phyloP scores from a whole-genome alignment of 1,140 invertebrate species.

The Dreissena polymorpha region DNA sequence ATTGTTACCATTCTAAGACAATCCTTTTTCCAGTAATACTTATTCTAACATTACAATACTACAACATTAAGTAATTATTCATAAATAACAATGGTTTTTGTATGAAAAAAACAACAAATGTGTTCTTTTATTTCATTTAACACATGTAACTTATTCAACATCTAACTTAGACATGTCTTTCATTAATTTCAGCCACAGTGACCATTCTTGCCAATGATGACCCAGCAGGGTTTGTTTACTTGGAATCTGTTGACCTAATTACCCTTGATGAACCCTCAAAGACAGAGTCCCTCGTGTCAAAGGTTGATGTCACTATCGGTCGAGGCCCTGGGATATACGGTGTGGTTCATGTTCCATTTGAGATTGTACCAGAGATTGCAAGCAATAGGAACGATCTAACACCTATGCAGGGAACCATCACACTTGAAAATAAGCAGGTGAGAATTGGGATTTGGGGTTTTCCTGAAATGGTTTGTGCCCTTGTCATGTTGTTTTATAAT shows the following conservation, averaged over 20 bases:
- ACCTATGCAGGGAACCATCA: conserved; percentile 64
- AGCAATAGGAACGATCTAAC: conserved; percentile 65
- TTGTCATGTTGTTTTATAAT: no score
- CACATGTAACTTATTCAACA: no score
- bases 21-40: no score
- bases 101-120: no score
- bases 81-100: neutral
- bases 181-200: conserved; percentile 71
- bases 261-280: conserved; percentile 64
- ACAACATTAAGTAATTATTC: no score
- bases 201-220: conserved; percentile 76
- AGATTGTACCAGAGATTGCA: conserved; percentile 60
- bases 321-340: conserved; percentile 75
- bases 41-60: no score
- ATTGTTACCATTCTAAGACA: no score
- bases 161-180: conserved; percentile 8
- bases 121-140: no score
- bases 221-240: conserved; percentile 71
- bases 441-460: no score
- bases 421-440: conserved; percentile 74
- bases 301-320: conserved; percentile 57
- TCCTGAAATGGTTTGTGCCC: no score
- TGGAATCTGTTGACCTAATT: conserved; percentile 61
- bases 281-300: conserved; percentile 47
- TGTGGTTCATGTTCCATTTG: conserved; percentile 69